Evolutionary conservation across 2,888 invertebrate species (phyloP).

Genomic region (Deilephila porcellus): DNA sequence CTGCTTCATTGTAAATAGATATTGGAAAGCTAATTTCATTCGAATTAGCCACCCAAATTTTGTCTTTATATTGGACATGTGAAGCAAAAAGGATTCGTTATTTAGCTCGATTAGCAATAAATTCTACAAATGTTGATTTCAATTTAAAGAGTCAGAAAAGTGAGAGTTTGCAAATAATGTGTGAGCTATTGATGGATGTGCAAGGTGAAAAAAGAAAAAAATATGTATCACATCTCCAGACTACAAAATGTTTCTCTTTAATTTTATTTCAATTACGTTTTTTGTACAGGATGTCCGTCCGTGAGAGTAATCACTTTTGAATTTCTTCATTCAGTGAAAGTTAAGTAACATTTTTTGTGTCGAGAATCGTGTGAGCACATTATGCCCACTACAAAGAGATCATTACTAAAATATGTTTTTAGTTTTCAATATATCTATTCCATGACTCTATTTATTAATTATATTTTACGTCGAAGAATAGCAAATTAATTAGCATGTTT

Average conservation of each 20-base stretch:
- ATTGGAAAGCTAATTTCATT: constrained; percentile 32
- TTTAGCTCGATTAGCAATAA: constrained; percentile 13
- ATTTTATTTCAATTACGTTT: constrained; percentile 70
- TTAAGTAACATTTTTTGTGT: constrained; percentile 46
- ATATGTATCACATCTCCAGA: constrained; percentile 53
- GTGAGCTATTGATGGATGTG: constrained; percentile 44
- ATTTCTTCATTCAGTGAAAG: constrained; percentile 69
- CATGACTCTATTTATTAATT: no score
- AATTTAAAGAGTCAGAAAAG: constrained; percentile 40
- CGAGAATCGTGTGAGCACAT: constrained; percentile 13
- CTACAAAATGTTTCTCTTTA: constrained; percentile 55
- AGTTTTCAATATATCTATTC: no score
- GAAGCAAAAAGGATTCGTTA: constrained; percentile 34
- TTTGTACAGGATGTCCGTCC: constrained; percentile 70
- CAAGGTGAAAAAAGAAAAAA: constrained; percentile 49
- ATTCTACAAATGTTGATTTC: constrained; percentile 30
- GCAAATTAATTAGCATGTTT: no score
- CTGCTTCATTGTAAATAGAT: constrained; percentile 26
- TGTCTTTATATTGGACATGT: constrained; percentile 7
- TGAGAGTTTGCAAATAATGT: constrained; percentile 43
- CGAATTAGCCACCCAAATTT: constrained; percentile 26
- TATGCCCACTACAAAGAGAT: constrained; percentile 1
- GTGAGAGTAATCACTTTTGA: constrained; percentile 64
- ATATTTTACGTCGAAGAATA: no score
- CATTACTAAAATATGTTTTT: background rate